Percentiles rank a stretch among this genome's conserved stretches.
Conservation (phyloP, 2,113 vertebrate species). For the Colius striatus region DNA sequence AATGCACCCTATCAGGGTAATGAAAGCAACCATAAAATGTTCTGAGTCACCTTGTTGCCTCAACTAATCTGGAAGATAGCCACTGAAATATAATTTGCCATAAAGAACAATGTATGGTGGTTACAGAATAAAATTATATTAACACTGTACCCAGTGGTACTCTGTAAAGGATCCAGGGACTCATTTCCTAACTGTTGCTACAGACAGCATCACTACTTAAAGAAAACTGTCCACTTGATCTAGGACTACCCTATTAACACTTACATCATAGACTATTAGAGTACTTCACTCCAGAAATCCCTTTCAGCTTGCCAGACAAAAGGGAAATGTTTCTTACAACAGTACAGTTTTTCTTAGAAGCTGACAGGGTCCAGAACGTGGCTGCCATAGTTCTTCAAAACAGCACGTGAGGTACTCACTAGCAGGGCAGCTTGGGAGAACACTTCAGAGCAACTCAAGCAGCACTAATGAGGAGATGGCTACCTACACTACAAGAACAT, state of each 20-base stretch:
- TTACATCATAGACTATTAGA: background rate
- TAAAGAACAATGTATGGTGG: background rate
- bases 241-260: background rate
- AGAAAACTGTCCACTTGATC: background rate
- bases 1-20: too few species aligned
- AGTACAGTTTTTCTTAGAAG: background rate
- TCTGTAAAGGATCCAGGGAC: background rate
- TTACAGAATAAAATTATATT: background rate
- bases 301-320: background rate
- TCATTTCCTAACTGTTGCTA: background rate
- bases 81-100: background rate
- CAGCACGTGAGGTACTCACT: background rate
- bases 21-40: background rate
- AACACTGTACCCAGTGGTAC: background rate
- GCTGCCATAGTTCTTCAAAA: background rate
- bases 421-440: background rate
- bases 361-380: background rate
- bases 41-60: background rate
- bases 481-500: background rate
- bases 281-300: background rate
- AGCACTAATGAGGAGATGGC: background rate
- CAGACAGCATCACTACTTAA: background rate
- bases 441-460: background rate
- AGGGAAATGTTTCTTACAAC: background rate
- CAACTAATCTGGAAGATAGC: background rate